Evolutionary conservation across 2,888 invertebrate genomes (phyloP).

Genomic region (Cerceris rybyensis): DNA sequence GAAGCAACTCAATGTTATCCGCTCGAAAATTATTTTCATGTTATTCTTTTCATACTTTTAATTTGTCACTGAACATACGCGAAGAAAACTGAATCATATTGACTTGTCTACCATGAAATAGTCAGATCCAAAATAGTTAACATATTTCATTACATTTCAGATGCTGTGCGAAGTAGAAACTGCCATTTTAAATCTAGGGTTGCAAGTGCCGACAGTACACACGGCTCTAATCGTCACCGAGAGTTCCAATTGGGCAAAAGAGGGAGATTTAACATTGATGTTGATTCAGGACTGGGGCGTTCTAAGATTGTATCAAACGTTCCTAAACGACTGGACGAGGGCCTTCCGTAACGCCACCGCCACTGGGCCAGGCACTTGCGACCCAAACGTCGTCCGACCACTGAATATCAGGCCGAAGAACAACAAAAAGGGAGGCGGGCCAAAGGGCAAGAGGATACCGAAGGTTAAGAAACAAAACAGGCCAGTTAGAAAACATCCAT

Average conservation of each 20-base stretch:
- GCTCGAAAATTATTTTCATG: no score
- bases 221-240: conserved; percentile 78
- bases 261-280: conserved; percentile 83
- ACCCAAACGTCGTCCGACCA: conserved; percentile 67
- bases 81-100: no score
- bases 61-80: no score
- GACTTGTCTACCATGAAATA: no score
- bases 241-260: conserved; percentile 81
- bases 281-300: conserved; percentile 86
- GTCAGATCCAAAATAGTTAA: no score
- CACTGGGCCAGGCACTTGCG: conserved; percentile 75
- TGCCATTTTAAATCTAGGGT: conserved; percentile 82
- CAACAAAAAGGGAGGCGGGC: conserved; percentile 46
- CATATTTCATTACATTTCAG: conserved; percentile 57
- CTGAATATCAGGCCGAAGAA: conserved; percentile 67
- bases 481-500: conserved; percentile 58
- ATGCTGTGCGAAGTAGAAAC: conserved; percentile 85
- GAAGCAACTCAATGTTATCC: no score
- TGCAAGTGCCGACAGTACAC: conserved; percentile 74
- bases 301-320: conserved; percentile 84
- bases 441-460: conserved; percentile 52
- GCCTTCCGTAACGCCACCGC: conserved; percentile 81
- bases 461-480: conserved; percentile 62
- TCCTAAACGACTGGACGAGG: conserved; percentile 85
- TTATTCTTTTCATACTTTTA: no score